A percentile compares a stretch with the other conserved stretches of the same genome.
Evolutionary conservation across 1,140 invertebrate species (phyloP).

Genomic region (Drosophila orosa): DNA sequence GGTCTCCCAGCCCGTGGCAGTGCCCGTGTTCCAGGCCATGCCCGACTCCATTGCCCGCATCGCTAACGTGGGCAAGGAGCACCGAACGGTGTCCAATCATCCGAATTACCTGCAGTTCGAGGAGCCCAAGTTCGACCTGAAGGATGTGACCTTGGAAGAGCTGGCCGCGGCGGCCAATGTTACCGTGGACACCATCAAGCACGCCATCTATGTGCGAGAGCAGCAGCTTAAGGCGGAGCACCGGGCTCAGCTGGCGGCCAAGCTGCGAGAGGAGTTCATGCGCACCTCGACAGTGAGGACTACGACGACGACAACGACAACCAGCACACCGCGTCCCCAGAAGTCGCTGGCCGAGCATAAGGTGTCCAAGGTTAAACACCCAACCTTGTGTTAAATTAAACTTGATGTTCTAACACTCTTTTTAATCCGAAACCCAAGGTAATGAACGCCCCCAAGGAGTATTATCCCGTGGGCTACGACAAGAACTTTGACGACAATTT

Average conservation of each 20-base stretch:
- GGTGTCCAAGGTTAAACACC: conserved; percentile 82
- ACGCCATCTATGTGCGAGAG: conserved; percentile 88
- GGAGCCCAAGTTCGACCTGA: conserved; percentile 84
- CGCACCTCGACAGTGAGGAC: conserved; percentile 84
- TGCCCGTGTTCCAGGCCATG: conserved; percentile 80
- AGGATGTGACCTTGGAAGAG: conserved; percentile 86
- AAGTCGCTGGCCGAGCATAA: conserved; percentile 65
- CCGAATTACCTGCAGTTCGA: conserved; percentile 81
- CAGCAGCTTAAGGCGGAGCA: conserved; percentile 87
- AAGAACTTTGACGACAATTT: conserved; percentile 95
- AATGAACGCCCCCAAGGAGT: conserved; percentile 94
- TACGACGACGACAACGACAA: conserved; percentile 84
- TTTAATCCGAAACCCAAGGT: conserved; percentile 85
- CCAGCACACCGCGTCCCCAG: conserved; percentile 46
- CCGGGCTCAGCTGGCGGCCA: conserved; percentile 68
- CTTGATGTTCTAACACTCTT: background rate
- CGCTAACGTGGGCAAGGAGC: conserved; percentile 74
- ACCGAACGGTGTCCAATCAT: conserved; percentile 49
- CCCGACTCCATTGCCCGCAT: conserved; percentile 86
- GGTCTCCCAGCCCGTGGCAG: conserved; percentile 76
- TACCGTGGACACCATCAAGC: conserved; percentile 89
- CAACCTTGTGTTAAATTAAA: no score
- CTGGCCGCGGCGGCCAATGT: conserved; percentile 89
- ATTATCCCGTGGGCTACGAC: conserved; percentile 93
- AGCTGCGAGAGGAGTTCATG: conserved; percentile 75